Evolutionary conservation across 2,888 invertebrate species (phyloP).

Genomic region (Allolobophora icterica): DNA sequence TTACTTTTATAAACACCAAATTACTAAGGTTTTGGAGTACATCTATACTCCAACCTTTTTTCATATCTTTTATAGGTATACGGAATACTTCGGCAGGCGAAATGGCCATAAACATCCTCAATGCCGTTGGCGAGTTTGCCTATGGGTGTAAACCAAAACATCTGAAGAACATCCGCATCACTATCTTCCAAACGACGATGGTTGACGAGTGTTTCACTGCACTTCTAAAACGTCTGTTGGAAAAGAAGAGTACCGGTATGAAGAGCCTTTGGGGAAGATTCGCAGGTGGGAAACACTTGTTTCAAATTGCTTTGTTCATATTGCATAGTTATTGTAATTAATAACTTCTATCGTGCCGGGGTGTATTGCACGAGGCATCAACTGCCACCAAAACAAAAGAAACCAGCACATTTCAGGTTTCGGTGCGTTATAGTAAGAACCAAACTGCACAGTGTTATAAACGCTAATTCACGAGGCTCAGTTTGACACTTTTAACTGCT

Average conservation of each 20-base stretch:
- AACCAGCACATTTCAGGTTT: no score
- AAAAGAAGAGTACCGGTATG: not conserved
- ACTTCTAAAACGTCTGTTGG: not conserved
- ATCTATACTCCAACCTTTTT: not conserved
- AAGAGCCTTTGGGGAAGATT: not conserved
- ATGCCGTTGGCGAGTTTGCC: constrained; percentile 12
- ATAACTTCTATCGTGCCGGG: no score
- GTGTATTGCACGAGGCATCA: no score
- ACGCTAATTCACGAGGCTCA: no score
- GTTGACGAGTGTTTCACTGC: constrained; percentile 30
- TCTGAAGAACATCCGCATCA: constrained; percentile 9
- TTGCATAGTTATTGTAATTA: no score
- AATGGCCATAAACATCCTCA: constrained; percentile 32
- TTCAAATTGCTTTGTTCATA: not conserved
- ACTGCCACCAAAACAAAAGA: no score
- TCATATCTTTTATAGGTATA: not conserved
- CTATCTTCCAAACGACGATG: constrained; percentile 29
- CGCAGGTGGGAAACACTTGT: not conserved
- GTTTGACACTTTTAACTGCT: no score
- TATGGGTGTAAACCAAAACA: not conserved
- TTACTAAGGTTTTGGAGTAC: no score
- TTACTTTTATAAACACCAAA: no score
- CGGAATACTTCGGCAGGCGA: constrained; percentile 9
- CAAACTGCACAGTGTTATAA: no score
- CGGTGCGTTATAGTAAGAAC: no score